Conservation (phyloP, 2,888 invertebrate genomes). For the Synergus gifuensis region DNA sequence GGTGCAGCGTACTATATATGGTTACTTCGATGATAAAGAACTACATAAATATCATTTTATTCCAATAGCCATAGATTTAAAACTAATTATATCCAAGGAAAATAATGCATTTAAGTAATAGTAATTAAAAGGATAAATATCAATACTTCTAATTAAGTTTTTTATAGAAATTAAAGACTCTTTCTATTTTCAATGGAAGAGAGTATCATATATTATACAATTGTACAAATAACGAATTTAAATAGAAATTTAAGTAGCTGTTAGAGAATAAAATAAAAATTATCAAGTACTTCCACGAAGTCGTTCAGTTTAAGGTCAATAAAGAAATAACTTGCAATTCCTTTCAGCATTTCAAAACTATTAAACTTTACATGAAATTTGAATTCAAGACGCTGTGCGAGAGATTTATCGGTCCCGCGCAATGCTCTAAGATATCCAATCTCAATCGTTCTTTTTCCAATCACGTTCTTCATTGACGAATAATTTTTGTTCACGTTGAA, state of each 20-base stretch:
- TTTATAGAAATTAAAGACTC: not conserved
- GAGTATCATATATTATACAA: not conserved
- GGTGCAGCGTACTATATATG: not conserved
- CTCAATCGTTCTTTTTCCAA: conserved; percentile 36
- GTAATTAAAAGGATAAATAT: not conserved
- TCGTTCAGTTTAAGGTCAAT: conserved; percentile 31
- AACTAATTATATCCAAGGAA: too few species aligned
- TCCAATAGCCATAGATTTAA: too few species aligned
- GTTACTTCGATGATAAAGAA: not conserved
- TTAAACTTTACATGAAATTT: conserved; percentile 20
- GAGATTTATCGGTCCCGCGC: conserved; percentile 28
- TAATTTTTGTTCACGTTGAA: conserved; percentile 31
- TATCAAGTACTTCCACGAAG: not conserved
- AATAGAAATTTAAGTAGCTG: not conserved
- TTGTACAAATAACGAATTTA: not conserved
- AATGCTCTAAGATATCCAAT: conserved; percentile 39
- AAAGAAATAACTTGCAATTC: conserved; percentile 18
- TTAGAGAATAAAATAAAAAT: conserved; percentile 2
- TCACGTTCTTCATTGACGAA: conserved; percentile 32
- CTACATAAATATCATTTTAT: too few species aligned
- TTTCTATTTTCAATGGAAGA: not conserved
- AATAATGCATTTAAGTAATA: too few species aligned
- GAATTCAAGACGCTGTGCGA: conserved; percentile 31
- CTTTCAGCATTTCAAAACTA: conserved; percentile 30
- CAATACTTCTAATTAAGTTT: not conserved